Conservation (phyloP, 2,888 invertebrate genomes). For the Caenorhabditis macrosperma region DNA sequence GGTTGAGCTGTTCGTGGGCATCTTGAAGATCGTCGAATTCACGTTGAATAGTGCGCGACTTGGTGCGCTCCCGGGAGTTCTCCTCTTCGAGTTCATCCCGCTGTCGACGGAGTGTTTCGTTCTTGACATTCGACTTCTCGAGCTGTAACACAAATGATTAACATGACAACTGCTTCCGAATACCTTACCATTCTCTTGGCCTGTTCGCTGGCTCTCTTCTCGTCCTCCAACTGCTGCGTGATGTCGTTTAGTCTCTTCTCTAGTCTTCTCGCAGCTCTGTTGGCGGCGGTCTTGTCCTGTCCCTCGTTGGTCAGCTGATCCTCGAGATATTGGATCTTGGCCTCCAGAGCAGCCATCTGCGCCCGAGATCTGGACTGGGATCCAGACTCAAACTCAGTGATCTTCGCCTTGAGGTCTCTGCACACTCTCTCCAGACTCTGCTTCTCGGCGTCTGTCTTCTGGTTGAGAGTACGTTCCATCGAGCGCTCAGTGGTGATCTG, state of each 20-base stretch:
- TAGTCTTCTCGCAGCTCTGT: constrained; percentile 85
- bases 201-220: constrained; percentile 95
- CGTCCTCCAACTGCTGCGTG: constrained; percentile 92
- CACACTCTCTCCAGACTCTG: constrained; percentile 90
- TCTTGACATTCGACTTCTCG: constrained; percentile 73
- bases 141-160: constrained; percentile 66
- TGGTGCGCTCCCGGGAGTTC: constrained; percentile 92
- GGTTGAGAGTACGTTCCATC: constrained; percentile 89
- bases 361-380: constrained; percentile 95
- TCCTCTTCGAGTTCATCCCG: constrained; percentile 98
- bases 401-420: constrained; percentile 86
- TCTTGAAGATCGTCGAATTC: constrained; percentile 97
- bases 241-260: constrained; percentile 95
- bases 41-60: constrained; percentile 94
- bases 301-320: constrained; percentile 96
- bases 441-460: constrained; percentile 93
- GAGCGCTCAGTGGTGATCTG: constrained; percentile 78
- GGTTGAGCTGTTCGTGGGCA: constrained; percentile 80
- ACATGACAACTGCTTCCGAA: not conserved
- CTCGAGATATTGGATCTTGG: constrained; percentile 93
- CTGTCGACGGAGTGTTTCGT: constrained; percentile 88
- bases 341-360: constrained; percentile 92
- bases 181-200: constrained; percentile 88
- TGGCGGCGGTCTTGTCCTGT: constrained; percentile 90
- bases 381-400: constrained; percentile 92